phyloP scores from a whole-genome alignment of 2,113 vertebrate genomes.

The Nicator chloris region DNA sequence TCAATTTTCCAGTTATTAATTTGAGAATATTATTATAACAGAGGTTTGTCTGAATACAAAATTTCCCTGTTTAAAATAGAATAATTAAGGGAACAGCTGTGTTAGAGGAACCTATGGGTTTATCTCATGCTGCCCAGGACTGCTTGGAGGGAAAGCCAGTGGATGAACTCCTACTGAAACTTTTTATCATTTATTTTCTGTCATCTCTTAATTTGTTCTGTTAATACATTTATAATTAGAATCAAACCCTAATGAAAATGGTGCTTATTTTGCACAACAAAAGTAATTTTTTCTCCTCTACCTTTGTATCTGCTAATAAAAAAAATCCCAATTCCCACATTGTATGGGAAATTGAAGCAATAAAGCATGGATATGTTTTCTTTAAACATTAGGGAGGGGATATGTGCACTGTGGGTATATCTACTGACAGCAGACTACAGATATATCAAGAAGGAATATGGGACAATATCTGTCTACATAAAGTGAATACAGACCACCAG shows the following conservation, averaged over 20 bases:
- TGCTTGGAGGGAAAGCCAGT: neutral
- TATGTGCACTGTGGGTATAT: neutral
- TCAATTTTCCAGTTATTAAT: neutral
- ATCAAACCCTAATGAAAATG: neutral
- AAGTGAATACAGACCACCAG: neutral
- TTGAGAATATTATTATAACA: neutral
- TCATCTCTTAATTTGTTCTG: neutral
- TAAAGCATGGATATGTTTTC: neutral
- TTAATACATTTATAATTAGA: neutral
- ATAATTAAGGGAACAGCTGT: neutral
- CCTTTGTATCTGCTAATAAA: neutral
- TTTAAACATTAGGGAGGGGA: neutral
- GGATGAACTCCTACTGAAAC: neutral
- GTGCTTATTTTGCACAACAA: neutral
- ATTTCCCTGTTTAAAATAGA: neutral
- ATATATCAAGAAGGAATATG: neutral
- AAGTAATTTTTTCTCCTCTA: neutral
- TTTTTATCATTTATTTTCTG: neutral
- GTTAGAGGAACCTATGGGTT: neutral
- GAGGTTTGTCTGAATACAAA: neutral
- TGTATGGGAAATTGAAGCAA: neutral
- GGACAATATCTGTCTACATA: neutral
- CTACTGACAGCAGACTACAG: neutral
- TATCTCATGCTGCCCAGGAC: neutral
- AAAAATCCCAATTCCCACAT: neutral